A percentile compares a stretch with the other conserved stretches of the same genome.
Conservation (phyloP, 1,140 invertebrate genomes). For the Ceratina japonica region DNA sequence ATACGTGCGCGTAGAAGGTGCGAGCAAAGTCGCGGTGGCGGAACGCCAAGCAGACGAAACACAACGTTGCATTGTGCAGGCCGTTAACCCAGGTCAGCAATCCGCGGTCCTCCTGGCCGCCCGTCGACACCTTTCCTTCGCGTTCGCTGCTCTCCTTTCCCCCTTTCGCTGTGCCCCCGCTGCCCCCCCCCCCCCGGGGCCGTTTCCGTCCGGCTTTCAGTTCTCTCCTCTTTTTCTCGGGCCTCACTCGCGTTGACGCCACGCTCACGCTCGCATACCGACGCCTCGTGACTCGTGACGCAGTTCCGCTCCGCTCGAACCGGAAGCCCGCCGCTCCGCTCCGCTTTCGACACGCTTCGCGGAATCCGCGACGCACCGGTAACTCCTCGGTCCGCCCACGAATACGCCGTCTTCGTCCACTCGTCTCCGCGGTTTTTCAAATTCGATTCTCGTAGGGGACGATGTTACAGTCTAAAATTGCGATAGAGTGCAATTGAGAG, state of each 20-base stretch:
- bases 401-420: neutral
- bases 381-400: constrained; percentile 1
- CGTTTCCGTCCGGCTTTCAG: neutral
- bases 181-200: neutral
- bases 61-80: constrained; percentile 74
- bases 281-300: constrained; percentile 50
- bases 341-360: constrained; percentile 61
- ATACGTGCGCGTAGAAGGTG: neutral
- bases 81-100: constrained; percentile 76
- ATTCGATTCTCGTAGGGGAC: neutral
- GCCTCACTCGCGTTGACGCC: neutral
- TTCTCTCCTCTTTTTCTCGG: neutral
- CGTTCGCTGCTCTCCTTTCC: neutral
- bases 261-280: constrained; percentile 3
- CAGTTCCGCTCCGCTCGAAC: constrained; percentile 64
- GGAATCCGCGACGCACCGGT: neutral
- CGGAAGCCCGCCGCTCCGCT: constrained; percentile 55
- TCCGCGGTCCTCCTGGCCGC: constrained; percentile 24
- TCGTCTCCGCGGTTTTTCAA: neutral
- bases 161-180: neutral
- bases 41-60: constrained; percentile 64
- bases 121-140: constrained; percentile 5
- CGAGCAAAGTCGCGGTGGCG: constrained; percentile 39
- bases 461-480: no score
- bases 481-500: no score